These are phyloP conservation scores for Bombus fervidus DNA, from an alignment of 1,140 invertebrate genomes.

Conservation along the genomic window DNA sequence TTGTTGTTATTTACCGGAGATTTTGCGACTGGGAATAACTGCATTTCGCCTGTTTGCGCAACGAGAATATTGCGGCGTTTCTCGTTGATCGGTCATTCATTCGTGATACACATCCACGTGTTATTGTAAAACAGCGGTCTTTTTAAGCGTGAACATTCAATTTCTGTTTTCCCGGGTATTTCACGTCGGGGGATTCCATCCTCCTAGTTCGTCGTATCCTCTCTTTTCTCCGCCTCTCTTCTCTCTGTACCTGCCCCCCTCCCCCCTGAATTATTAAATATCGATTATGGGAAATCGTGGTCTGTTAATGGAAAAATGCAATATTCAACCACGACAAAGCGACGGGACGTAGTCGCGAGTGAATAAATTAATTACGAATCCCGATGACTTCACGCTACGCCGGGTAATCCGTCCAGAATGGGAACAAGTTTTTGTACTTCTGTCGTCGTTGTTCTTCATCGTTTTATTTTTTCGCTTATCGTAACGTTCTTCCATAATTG, in stretches of 20 bases:
- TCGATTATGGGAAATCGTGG: conserved; percentile 54
- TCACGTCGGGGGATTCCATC: not conserved
- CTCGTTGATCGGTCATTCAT: conserved; percentile 24
- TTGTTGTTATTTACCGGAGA: conserved; percentile 21
- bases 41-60: conserved; percentile 18
- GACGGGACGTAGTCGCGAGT: conserved; percentile 38
- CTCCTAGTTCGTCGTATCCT: not conserved
- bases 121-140: conserved; percentile 45
- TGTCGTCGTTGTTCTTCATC: not conserved
- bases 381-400: conserved; percentile 33
- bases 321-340: conserved; percentile 61
- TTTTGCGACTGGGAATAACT: conserved; percentile 20
- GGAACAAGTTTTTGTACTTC: conserved; percentile 1
- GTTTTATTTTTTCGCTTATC: not conserved
- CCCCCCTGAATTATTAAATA: conserved; percentile 58
- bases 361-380: conserved; percentile 61
- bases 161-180: conserved; percentile 27
- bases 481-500: not conserved
- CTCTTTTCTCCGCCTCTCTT: not conserved
- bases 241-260: not conserved
- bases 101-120: conserved; percentile 9
- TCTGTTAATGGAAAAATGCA: conserved; percentile 65
- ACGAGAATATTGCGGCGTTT: conserved; percentile 27
- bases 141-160: conserved; percentile 51
- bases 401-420: not conserved